Evolutionary conservation across 2,113 vertebrate genomes (phyloP).

Genomic region (Antigone vipio): DNA sequence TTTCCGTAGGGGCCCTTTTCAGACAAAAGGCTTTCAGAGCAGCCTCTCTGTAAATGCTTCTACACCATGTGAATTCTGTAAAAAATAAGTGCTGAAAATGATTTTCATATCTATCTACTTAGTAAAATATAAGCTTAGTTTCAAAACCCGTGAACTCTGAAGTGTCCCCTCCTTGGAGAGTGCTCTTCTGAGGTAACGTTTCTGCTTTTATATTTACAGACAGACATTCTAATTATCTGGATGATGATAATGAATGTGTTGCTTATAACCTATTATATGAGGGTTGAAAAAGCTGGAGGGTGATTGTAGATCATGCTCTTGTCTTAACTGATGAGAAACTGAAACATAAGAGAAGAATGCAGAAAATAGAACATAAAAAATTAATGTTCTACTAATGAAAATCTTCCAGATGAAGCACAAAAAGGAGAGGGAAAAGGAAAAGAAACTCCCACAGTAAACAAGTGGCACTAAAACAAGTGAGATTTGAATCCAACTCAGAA

Average conservation of each 20-base stretch:
- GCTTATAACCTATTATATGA: slow-evolving; percentile 64
- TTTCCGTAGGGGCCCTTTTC: not conserved
- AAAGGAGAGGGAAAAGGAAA: not conserved
- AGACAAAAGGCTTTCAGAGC: slow-evolving; percentile 8
- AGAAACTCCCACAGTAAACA: slow-evolving; percentile 52
- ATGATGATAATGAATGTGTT: slow-evolving; percentile 65
- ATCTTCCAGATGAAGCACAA: slow-evolving; percentile 44
- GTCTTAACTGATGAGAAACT: slow-evolving; percentile 51
- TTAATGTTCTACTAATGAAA: slow-evolving; percentile 63
- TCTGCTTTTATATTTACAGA: slow-evolving; percentile 66
- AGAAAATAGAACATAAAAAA: slow-evolving; percentile 69
- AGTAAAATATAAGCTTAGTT: slow-evolving; percentile 47
- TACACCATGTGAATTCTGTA: not conserved
- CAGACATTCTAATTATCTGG: slow-evolving; percentile 67
- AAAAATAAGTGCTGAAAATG: slow-evolving; percentile 40
- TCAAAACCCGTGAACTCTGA: slow-evolving; percentile 17
- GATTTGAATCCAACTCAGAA: not conserved
- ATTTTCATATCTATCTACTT: slow-evolving; percentile 28
- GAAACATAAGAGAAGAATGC: slow-evolving; percentile 53
- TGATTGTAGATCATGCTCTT: slow-evolving; percentile 31
- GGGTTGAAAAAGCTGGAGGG: slow-evolving; percentile 64
- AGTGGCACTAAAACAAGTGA: slow-evolving; percentile 13
- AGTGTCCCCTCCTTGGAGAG: not conserved
- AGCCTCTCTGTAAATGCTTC: not conserved
- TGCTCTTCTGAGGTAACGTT: slow-evolving; percentile 46